Base-by-base conservation (phyloP, 1,140 invertebrate species). In the Eufriesea mexicana region DNA sequence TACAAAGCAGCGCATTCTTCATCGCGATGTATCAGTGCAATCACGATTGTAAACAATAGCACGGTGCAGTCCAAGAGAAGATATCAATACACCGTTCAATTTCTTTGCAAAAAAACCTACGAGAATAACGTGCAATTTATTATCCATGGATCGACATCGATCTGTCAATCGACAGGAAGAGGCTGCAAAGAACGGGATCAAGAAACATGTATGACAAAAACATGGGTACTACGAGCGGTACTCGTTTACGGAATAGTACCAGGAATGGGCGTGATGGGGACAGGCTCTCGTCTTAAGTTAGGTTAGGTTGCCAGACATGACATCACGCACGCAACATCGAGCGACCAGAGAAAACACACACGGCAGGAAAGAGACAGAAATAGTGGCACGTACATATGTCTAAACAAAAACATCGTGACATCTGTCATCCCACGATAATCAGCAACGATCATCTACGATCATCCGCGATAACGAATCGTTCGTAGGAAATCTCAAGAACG, bases 261-360 rank as follows among this genome's bases (percentile, higher is more conserved):
- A 89, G 71, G 89, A 93, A 92, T 93, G 92, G 92, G 92, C 92
- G 92, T 93, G 92, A 92, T 91, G 90, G 91, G 62, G 79, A 83
- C 68, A 84, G 79, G 80, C 85, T 90, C 76, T 68, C 57, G 23
- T 72, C 25, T 71, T 75, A 85, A 73, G 86, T 89, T 90, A 91
- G 90, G 91, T 91, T 91, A 90, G 89, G 79, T 90, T 82, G 64
- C 57, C 79, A 84, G 88, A 91, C 85, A 91, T 91, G 91, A 91
- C 91, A 92, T 91, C 91, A 91, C 88, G 86, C 85, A 89, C 86
- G 64, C 70, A 86, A 54, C 70, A 86, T 68, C 57, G 73, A 55
- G 47, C 68, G 47, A 51, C n/a, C 62, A 76, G 45, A 73, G 54
- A 25, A 73, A 45, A 70, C 61, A 79, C 45, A 73, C 59, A 70